Evolutionary conservation across 2,888 invertebrate genomes (phyloP), one percentile per base, ranked within the genome.

Genomic region (Boloria euphrosyne): DNA sequence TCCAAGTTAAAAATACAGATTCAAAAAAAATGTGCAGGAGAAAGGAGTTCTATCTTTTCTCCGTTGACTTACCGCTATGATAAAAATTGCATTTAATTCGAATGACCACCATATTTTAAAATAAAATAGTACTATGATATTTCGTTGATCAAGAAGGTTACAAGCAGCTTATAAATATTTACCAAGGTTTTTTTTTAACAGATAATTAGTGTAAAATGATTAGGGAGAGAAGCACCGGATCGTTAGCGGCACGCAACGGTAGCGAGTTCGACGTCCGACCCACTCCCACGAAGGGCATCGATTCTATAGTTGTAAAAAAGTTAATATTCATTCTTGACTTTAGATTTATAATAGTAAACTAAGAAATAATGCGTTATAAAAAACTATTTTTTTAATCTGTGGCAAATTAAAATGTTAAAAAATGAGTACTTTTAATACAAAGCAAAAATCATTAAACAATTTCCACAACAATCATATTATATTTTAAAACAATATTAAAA

Each of bases 171-270:
- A 66, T 66, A 66, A 59, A 68, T 60, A 62, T 73, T 73, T 71
- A 73, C 65, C 68, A 70, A 68, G 61, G 66, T 68, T 71, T 71
- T 71, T 68, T 76, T 72, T 76, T 79, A 81, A 77, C 74, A 68
- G 67, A 78, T 81, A 84, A 84, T 86, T 83, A 84, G 78, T 79
- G 79, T 80, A 76, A 77, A 81, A 80, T 81, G 80, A 87, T 85
- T 83, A 80, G 78, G 75, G 79, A 74, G 80, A 80, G 80, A n/a
- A 81, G 78, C 75, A 78, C 75, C 73, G 76, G 80, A 82, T 81
- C 77, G 79, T 79, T 76, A 74, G 75, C 71, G 65, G 73, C 86
- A 86, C 83, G 84, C 84, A 78, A 87, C 71, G 65, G 78, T 76
- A 73, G 78, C 74, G 76, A 75, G 83, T 83, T 83, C 83, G 81